Evolutionary conservation across 2,888 invertebrate genomes (phyloP), one percentile per base, ranked within the genome.

Genomic region (Phymatocera aterrima): DNA sequence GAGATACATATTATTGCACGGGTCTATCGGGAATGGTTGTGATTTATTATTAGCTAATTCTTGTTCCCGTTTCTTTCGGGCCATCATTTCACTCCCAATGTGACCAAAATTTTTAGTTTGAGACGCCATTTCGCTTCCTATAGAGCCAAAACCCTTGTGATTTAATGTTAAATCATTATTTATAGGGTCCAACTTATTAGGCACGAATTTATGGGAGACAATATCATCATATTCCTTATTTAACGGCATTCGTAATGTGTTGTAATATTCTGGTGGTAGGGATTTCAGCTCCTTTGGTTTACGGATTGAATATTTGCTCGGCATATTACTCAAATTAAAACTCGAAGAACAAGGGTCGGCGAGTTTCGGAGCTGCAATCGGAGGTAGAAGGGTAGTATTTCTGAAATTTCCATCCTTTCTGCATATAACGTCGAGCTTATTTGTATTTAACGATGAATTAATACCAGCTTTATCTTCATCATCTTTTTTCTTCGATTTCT

Each of bases 1-100:
- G 18, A 75, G 57, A 75, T 75, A 75, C 75, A 75, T 75, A 15
- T 75, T 75, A 75, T 75, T 75, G 75, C 75, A 75, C 57, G 75
- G 57, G 60, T 75, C 75, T 18, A 57, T 54, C 21, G 75, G 46
- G 28, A 57, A 75, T 28, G 37, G 54, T 60, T 75, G 57, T 54
- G 75, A 75, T 43, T 75, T 75, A 48, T 34, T 75, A 10, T 75
- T 75, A 6, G 75, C 75, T 43, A 75, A 6, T 75, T 75, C 75
- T 60, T 75, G 75, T 60, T 75, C 57, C 2, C 75, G 75, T 21
- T 75, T 75, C 57, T 75, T 75, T 37, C 75, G 21, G 37, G 75
- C 75, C 75, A 75, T 75, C 75, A 75, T 75, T 75, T 75, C 75
- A 28, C 75, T 75, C 12, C 75, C 75, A 8, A 75, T 75, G 15